Evolutionary conservation across 2,113 vertebrate species (phyloP).

Genomic region (Phoxinus phoxinus): DNA sequence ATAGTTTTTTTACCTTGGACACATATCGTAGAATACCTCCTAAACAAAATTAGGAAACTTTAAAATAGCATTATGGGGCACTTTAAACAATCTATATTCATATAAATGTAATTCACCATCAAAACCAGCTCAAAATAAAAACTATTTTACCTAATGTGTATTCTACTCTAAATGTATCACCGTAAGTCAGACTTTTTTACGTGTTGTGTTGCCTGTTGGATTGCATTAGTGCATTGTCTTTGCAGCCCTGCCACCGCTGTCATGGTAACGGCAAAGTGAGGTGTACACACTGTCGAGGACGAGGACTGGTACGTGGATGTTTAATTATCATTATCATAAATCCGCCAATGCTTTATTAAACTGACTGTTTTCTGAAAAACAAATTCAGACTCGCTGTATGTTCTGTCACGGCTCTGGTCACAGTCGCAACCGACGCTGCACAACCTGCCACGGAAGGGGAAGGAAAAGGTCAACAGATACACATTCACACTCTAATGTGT

Average conservation of each 20-base stretch:
- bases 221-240: not conserved
- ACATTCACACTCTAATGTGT: not conserved
- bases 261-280: conserved; percentile 69
- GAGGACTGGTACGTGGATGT: conserved; percentile 70
- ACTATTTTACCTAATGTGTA: not conserved
- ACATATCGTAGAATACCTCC: no score
- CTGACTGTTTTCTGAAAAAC: not conserved
- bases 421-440: conserved; percentile 61
- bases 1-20: no score
- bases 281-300: conserved; percentile 67
- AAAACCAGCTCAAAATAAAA: not conserved
- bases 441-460: conserved; percentile 71
- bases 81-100: not conserved
- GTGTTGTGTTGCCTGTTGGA: not conserved
- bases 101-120: not conserved
- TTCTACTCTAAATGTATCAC: not conserved
- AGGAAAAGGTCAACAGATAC: conserved; percentile 60
- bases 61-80: no score
- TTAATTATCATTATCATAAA: not conserved
- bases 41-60: no score
- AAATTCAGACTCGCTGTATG: conserved; percentile 67
- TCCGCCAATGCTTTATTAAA: not conserved
- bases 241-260: conserved; percentile 76
- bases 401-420: conserved; percentile 69
- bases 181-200: not conserved